Conservation (phyloP, 2,888 invertebrate species). For the Pherbina coryleti region DNA sequence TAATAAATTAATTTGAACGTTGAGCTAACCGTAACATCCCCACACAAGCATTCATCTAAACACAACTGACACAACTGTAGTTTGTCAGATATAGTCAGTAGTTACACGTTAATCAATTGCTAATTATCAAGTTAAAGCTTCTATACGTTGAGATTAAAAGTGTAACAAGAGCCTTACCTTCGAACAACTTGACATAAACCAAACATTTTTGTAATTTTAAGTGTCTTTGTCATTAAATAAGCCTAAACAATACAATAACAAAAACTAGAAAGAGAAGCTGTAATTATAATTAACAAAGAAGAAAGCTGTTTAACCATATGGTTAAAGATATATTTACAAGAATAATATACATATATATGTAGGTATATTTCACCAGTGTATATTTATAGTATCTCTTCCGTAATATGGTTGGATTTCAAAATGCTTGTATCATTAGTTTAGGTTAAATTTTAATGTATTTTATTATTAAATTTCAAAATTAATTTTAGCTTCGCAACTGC, state of each 20-base stretch:
- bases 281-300: conserved; percentile 22
- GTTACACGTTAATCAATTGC: conserved; percentile 64
- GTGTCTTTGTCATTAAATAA: conserved; percentile 28
- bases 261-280: conserved; percentile 11
- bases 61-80: neutral
- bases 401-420: neutral
- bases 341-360: neutral
- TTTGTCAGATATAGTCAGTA: conserved; percentile 63
- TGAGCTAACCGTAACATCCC: neutral
- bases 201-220: conserved; percentile 25
- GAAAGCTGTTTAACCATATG: conserved; percentile 14
- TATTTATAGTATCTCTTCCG: neutral
- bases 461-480: conserved; percentile 14
- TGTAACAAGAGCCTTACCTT: conserved; percentile 69
- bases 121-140: neutral
- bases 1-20: conserved; percentile 1
- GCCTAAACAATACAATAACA: conserved; percentile 22
- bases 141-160: conserved; percentile 54
- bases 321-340: conserved; percentile 16
- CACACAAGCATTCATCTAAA: neutral
- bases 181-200: conserved; percentile 57
- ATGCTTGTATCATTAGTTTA: conserved; percentile 9
- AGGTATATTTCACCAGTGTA: neutral
- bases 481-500: conserved; percentile 20
- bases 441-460: conserved; percentile 1